phyloP scores from a whole-genome alignment of 2,797 vertebrate genomes.

The Taenioides sp. region DNA sequence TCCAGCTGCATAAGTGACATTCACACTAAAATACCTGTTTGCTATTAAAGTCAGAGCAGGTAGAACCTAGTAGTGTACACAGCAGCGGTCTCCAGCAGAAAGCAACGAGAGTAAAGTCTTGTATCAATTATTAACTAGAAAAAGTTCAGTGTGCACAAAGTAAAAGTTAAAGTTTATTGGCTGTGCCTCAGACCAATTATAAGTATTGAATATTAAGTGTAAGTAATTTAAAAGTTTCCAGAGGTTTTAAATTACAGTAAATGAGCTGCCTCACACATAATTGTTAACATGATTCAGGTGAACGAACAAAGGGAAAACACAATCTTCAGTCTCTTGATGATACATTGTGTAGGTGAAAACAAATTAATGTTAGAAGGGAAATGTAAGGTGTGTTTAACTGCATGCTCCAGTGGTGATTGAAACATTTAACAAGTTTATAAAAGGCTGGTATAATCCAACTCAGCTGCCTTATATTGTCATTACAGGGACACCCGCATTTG shows the following conservation, averaged over 20 bases:
- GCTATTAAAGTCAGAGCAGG: conserved; percentile 33
- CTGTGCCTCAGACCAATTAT: conserved; percentile 32
- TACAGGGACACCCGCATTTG: conserved; percentile 35
- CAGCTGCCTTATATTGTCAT: conserved; percentile 64
- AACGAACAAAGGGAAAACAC: conserved; percentile 38
- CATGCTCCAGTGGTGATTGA: conserved; percentile 36
- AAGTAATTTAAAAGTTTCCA: conserved; percentile 46
- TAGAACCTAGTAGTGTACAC: conserved; percentile 9
- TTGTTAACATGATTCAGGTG: conserved; percentile 57
- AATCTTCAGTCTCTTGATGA: conserved; percentile 11
- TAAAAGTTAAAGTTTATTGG: conserved; percentile 14
- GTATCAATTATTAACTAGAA: conserved; percentile 53
- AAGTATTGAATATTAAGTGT: conserved; percentile 33
- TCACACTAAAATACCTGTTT: conserved; percentile 24
- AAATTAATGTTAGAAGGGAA: conserved; percentile 20
- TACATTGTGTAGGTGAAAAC: conserved; percentile 24
- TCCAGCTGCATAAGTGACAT: conserved; percentile 13
- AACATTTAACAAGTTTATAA: conserved; percentile 38
- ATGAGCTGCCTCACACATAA: conserved; percentile 49
- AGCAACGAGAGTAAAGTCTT: conserved; percentile 40
- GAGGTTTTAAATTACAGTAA: conserved; percentile 46
- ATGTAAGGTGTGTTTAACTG: conserved; percentile 10
- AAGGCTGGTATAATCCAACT: conserved; percentile 34
- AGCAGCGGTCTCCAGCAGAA: conserved; percentile 19
- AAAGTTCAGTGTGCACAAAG: conserved; percentile 6